A percentile compares a stretch with the other conserved stretches of the same genome.
These are phyloP conservation scores for Pseudopleuronectes americanus DNA, from an alignment of 2,797 vertebrate genomes.

Conservation along the genomic window DNA sequence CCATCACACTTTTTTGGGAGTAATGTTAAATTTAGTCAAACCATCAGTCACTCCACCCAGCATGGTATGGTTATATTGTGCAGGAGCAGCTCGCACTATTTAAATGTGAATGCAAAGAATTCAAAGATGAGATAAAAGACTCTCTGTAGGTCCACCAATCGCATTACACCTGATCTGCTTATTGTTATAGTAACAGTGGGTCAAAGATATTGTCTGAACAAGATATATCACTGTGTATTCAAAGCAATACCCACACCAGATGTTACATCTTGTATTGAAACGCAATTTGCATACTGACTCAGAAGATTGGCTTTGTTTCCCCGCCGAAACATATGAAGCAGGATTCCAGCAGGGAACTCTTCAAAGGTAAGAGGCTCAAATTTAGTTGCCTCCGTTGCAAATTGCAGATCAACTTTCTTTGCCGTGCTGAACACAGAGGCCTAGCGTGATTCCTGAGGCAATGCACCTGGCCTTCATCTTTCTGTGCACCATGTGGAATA, in stretches of 20 bases:
- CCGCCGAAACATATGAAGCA: constrained; percentile 65
- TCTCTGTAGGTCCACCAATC: constrained; percentile 20
- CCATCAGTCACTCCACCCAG: constrained; percentile 80
- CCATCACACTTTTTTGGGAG: constrained; percentile 75
- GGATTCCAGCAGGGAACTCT: constrained; percentile 57
- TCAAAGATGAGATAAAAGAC: constrained; percentile 28
- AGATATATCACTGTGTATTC: constrained; percentile 42
- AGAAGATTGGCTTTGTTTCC: constrained; percentile 58
- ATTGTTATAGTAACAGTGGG: constrained; percentile 6
- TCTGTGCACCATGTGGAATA: constrained; percentile 76
- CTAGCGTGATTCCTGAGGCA: constrained; percentile 78
- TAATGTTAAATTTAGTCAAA: constrained; percentile 78
- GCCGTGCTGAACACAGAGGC: constrained; percentile 70
- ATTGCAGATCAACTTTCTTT: constrained; percentile 83
- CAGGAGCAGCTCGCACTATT: constrained; percentile 44
- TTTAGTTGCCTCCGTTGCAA: constrained; percentile 79
- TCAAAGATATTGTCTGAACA: constrained; percentile 16
- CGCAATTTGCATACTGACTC: constrained; percentile 67
- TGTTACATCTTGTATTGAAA: constrained; percentile 72
- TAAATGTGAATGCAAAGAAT: constrained; percentile 38
- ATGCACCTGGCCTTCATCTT: constrained; percentile 86
- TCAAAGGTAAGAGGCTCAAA: constrained; percentile 73
- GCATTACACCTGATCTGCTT: constrained; percentile 4
- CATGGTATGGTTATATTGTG: constrained; percentile 74
- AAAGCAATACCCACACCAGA: constrained; percentile 60